These are phyloP conservation scores for Eulemur rufifrons DNA, from an alignment of 2,113 vertebrate species.

Conservation along the genomic window DNA sequence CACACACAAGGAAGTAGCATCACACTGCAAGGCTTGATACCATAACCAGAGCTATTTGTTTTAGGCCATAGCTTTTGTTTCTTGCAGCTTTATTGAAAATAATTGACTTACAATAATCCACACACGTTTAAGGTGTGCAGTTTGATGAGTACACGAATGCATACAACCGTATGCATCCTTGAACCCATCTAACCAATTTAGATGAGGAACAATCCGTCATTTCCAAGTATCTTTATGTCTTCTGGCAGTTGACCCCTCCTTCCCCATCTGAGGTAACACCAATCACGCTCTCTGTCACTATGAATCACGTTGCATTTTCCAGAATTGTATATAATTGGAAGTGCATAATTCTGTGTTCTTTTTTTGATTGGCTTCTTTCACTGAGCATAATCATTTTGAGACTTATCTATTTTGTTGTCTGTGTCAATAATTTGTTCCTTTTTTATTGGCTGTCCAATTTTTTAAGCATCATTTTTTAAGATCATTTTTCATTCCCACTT, in stretches of 20 bases:
- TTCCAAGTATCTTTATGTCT: background rate
- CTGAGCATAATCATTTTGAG: background rate
- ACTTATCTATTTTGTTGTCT: background rate
- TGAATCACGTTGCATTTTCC: background rate
- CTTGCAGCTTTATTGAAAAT: background rate
- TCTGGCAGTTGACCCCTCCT: background rate
- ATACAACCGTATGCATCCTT: rapidly evolving
- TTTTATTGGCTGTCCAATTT: background rate
- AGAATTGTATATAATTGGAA: background rate
- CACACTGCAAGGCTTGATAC: background rate
- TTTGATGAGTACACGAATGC: background rate
- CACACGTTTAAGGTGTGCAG: background rate
- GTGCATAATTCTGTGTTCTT: background rate
- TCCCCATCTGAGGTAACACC: background rate
- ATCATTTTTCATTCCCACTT: background rate
- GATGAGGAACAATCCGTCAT: background rate
- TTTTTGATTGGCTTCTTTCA: background rate
- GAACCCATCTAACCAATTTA: background rate
- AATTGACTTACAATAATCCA: background rate
- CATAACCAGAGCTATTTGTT: background rate
- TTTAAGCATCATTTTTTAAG: background rate
- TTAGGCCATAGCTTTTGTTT: background rate
- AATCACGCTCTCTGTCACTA: background rate
- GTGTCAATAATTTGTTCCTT: background rate
- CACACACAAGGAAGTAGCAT: background rate